These are phyloP conservation scores for Cyprinodon tularosa DNA, from an alignment of 2,113 vertebrate genomes.

Conservation along the genomic window DNA sequence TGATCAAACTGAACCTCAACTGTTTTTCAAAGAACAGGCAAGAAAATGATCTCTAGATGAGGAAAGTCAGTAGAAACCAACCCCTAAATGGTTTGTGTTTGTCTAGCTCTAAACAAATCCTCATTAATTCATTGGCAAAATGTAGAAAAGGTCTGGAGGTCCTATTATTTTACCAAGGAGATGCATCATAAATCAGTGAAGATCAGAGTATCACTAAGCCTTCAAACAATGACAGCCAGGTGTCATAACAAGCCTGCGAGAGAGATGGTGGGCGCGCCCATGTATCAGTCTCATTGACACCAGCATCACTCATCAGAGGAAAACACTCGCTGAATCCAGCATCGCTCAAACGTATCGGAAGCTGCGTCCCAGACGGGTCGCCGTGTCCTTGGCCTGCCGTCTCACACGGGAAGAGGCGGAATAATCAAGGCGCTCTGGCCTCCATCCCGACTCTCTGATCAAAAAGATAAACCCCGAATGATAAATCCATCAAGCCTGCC, in stretches of 20 bases:
- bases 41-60: no score
- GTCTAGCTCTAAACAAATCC: no score
- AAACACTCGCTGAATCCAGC: conserved; percentile 13
- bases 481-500: conserved; percentile 59
- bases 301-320: conserved; percentile 45
- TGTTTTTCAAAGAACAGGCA: no score
- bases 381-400: conserved; percentile 59
- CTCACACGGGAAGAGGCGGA: conserved; percentile 49
- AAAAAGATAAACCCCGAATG: conserved; percentile 64
- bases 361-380: conserved; percentile 54
- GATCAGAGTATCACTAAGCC: conserved; percentile 33
- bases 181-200: conserved; percentile 17
- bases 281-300: conserved; percentile 32
- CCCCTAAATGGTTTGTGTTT: no score
- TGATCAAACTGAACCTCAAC: no score
- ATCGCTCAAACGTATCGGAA: conserved; percentile 27
- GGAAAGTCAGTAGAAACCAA: no score
- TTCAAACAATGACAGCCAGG: conserved; percentile 38
- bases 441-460: conserved; percentile 51
- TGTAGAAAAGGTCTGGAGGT: not conserved
- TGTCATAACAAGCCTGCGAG: conserved; percentile 45
- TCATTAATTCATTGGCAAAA: no score
- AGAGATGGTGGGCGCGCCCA: conserved; percentile 21
- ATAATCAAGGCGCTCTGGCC: conserved; percentile 60
- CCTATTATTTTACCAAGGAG: no score